Evolutionary conservation across 92 coral and sea anemone species (phyloP), one percentile per base, ranked within the genome.

Genomic region (Chrysogorgia sp.): DNA sequence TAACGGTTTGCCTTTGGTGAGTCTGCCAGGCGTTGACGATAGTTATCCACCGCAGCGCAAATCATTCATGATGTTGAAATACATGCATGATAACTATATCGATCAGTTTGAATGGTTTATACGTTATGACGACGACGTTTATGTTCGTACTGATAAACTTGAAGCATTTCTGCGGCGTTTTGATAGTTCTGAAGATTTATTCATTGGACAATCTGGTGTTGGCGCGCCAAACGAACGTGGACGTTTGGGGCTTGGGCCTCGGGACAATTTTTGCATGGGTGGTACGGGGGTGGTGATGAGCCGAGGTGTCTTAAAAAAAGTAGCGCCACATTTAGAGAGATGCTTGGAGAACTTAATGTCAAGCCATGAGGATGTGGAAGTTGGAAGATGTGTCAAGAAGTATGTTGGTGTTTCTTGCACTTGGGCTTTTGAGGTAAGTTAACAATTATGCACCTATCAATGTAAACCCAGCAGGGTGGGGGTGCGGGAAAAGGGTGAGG

Each of bases 111-210:
- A 96, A 30, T 96, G 97, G 97, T 96, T 96, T 26, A 91, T 96
- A 97, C 89, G 99, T 0, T 96, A 96, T 0, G 99, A 96, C 34
- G 99, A 96, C 63, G 99, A 96, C 86, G 97, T 96, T 67, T 96
- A 96, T 77, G 78, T 96, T 0, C 80, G 99, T 34, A 91, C 89
- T 12, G 94, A 92, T 23, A 91, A 88, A 77, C 87, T 96, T 23
- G 88, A 93, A 5, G 80, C 80, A 23, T 86, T 96, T 47, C 85
- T 96, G 56, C 96, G 87, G 58, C 76, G 90, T 20, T 82, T 96
- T 19, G 92, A 96, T 81, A 90, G 99, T 40, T 87, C 99, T 24
- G 88, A 92, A 58, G 99, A 96, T 40, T 64, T 96, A 40, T 96
- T 89, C 58, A 87, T 96, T 19, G 99, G 99, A 22, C 99, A 96